Conservation (phyloP, 1,140 invertebrate species). For the Acromyrmex heyeri region DNA sequence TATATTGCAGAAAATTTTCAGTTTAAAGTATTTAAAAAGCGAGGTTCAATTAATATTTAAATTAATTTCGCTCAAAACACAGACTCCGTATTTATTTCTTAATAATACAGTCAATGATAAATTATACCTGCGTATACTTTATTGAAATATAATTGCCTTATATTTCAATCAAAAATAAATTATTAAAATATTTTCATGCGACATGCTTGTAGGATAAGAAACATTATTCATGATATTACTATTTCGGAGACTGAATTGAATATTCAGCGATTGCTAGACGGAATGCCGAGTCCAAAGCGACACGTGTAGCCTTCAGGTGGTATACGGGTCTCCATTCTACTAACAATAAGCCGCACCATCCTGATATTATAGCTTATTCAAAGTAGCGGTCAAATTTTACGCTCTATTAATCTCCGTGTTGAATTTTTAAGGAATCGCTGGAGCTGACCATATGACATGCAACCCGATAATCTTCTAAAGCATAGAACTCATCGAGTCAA, state of each 20-base stretch:
- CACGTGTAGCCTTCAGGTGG: slow-evolving; percentile 42
- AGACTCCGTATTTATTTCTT: background rate
- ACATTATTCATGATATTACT: background rate
- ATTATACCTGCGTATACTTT: background rate
- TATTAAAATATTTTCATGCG: background rate
- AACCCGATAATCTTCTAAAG: background rate
- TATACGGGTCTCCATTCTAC: background rate
- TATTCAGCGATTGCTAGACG: background rate
- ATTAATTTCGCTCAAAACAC: background rate
- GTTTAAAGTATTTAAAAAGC: background rate
- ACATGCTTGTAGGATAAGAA: background rate
- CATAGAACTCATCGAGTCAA: background rate
- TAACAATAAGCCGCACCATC: slow-evolving; percentile 13
- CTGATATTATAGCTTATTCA: slow-evolving; percentile 48
- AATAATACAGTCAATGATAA: background rate
- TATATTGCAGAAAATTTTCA: background rate
- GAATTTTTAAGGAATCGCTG: slow-evolving; percentile 19
- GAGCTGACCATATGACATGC: slow-evolving; percentile 13
- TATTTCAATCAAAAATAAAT: background rate
- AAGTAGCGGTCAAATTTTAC: slow-evolving; percentile 52
- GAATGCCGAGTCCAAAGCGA: background rate
- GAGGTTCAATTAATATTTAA: background rate
- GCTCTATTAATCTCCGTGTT: slow-evolving; percentile 46
- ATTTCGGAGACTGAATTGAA: background rate
- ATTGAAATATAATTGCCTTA: background rate